Evolutionary conservation across 2,888 invertebrate species (phyloP), one percentile per base, ranked within the genome.

Genomic region (Cistogaster globosa): DNA sequence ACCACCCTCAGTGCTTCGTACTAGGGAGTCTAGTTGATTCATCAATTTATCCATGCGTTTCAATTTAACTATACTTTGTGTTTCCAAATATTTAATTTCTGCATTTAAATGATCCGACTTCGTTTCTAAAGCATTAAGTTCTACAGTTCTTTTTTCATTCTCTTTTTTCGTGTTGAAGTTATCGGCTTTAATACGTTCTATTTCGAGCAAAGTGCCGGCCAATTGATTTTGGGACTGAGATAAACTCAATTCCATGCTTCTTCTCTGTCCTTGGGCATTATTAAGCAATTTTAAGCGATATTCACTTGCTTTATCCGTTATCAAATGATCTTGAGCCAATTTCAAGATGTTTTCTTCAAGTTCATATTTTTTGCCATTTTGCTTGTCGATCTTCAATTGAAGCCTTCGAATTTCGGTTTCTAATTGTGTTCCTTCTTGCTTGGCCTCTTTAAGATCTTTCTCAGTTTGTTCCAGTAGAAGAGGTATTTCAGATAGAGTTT

Each of bases 221-320:
- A 93, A 88, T 95, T 96, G 75, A 94, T 94, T 89, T 95, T 95
- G 86, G 93, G 92, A 89, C 82, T 91, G 89, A 0, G 91, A 88
- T 57, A 92, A 87, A n/a, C 88, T 89, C 26, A 91, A 79, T 86
- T 93, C 93, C 63, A 93, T 88, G 26, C 91, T 90, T 45, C 93
- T 91, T 57, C 93, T 92, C 57, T 91, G 90, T 42, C 93, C 93
- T 84, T 93, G 94, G 0, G 91, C 87, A 36, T 93, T 92, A 16
- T 92, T 90, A 6, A 94, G 88, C 8, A 93, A 86, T 89, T 93
- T 94, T 22, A 92, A 81, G 9, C 92, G 90, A 83, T 91, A 92
- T 90, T 94, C 92, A 6, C 95, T 94, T 0, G 95, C 95, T 89
- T 96, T 96, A 88, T 96, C 95, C 58, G 95, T 95, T 7, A 95